Base-by-base conservation (phyloP, 2,888 invertebrate species). In the Halictus ligatus region DNA sequence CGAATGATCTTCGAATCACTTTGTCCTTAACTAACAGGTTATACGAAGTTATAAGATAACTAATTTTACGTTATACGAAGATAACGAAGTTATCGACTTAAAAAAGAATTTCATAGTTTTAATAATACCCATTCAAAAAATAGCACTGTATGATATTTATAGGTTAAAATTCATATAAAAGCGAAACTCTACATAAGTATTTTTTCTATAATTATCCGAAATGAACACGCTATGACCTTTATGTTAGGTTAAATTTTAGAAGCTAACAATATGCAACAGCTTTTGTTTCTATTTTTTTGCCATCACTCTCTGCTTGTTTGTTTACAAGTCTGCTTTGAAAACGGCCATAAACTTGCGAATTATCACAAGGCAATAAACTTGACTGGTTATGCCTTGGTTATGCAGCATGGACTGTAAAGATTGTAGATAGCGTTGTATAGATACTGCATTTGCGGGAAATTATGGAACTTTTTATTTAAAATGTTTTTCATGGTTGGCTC, bases 241-340 rank as follows among this genome's bases (percentile, higher is more conserved):
- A 58, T 21, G 35, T 40, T 35, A 25, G 58, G 72, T 46, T 73
- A 58, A 54, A 67, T 64, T 46, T 50, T 75, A 21, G 6, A 15
- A 48, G 21, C 18, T 35, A 29, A 6, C 2, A 54, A 40, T 46
- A 6, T 75, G 67, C 15, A 3, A 18, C 73, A 21, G n/a, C 13
- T 12, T 18, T 75, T 25, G 25, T 25, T 75, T 64, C 4, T 74
- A 79, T 48, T 58, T 75, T 60, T 54, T 72, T 48, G 35, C 25
- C 76, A 79, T 73, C 77, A 40, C 35, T 58, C 69, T 58, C 67
- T 29, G 50, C 18, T 80, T 85, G 76, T 85, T 85, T 85, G 80
- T 85, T 85, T 85, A 85, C 85, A 85, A 85, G 15, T 25, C 8
- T 64, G 35, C 29, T 75, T 83, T 64, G 72, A 71, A 83, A 82